Evolutionary conservation across 2,888 invertebrate species (phyloP).

Genomic region (Gymnosoma rotundatum): DNA sequence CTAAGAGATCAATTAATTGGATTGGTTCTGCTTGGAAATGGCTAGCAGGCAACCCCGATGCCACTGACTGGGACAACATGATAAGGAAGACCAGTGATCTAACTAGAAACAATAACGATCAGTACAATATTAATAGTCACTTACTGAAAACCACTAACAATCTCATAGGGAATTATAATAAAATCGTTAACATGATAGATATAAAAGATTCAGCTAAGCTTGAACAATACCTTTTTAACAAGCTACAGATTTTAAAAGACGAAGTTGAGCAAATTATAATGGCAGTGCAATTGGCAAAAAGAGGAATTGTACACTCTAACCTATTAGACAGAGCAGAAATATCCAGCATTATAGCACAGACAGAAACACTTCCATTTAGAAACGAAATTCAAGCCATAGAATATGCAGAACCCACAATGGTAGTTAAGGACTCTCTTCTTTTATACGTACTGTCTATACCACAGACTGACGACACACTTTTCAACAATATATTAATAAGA

Average conservation of each 20-base stretch:
- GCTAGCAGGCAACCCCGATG: conserved; percentile 31
- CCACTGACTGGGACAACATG: conserved; percentile 15
- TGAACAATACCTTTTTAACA: conserved; percentile 26
- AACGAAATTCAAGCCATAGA: conserved; percentile 66
- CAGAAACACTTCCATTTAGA: conserved; percentile 64
- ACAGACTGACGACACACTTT: conserved; percentile 59
- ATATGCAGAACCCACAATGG: conserved; percentile 66
- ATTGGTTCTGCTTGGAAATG: conserved; percentile 56
- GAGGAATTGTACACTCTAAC: conserved; percentile 63
- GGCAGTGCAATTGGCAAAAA: conserved; percentile 62
- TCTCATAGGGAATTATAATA: conserved; percentile 12
- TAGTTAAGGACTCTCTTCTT: conserved; percentile 57
- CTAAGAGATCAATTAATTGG: conserved; percentile 53
- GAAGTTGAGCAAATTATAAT: conserved; percentile 39
- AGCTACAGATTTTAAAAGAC: conserved; percentile 25
- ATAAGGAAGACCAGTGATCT: conserved; percentile 4
- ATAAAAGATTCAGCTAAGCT: conserved; percentile 1
- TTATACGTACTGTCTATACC: conserved; percentile 61
- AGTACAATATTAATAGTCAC: conserved; percentile 6
- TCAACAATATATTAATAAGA: conserved; percentile 62
- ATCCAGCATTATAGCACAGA: conserved; percentile 61
- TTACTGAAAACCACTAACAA: conserved; percentile 3
- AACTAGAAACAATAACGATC: not conserved
- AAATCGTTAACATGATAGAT: conserved; percentile 11
- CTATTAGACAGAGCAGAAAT: conserved; percentile 66